Evolutionary conservation across 2,113 vertebrate genomes (phyloP).

Genomic region (Callocephalon fimbriatum): DNA sequence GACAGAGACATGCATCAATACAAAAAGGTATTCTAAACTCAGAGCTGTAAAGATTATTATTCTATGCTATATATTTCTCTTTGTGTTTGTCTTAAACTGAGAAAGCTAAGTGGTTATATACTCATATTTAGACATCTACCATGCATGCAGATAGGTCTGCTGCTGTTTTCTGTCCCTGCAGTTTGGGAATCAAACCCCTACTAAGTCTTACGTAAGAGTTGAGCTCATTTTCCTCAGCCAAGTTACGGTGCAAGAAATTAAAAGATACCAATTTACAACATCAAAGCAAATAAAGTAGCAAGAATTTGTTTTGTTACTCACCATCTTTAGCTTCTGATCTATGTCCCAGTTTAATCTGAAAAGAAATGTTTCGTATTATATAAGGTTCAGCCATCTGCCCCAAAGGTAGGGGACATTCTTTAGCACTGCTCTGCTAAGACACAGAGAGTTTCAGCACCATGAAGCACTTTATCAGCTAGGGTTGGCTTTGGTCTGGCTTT

Average conservation of each 20-base stretch:
- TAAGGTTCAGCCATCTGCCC: neutral
- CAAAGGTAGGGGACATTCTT: neutral
- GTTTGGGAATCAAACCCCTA: neutral
- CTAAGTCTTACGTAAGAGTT: neutral
- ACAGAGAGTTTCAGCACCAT: neutral
- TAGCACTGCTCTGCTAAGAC: neutral
- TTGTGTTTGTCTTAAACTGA: neutral
- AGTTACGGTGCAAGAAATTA: neutral
- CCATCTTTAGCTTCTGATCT: constrained; percentile 98
- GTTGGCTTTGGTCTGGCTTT: rapidly evolving
- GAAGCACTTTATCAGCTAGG: neutral
- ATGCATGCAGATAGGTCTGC: neutral
- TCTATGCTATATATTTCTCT: neutral
- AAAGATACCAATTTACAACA: neutral
- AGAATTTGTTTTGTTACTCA: constrained; percentile 67
- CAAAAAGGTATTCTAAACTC: neutral
- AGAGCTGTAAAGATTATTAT: neutral
- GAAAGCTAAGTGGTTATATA: neutral
- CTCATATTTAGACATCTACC: neutral
- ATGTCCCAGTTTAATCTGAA: constrained; percentile 96
- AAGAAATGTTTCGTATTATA: neutral
- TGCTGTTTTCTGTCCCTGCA: neutral
- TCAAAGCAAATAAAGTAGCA: neutral
- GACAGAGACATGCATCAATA: neutral
- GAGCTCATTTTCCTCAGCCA: neutral